phyloP scores from a whole-genome alignment of 2,888 invertebrate species.

The Branchellion lobata region DNA sequence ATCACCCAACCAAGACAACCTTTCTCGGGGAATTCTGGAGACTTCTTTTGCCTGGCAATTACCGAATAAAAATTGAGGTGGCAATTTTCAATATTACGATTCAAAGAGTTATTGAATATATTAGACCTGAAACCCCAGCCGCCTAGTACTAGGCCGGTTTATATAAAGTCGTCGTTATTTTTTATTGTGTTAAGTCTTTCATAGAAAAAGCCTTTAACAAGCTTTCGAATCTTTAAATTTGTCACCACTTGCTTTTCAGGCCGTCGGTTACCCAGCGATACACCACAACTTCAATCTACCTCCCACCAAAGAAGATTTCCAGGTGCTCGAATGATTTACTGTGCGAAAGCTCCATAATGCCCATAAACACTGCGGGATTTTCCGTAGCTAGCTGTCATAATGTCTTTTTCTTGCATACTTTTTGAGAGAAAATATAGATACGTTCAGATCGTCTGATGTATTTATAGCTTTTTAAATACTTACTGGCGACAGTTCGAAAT shows the following conservation, averaged over 20 bases:
- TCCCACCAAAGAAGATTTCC: conserved; percentile 24
- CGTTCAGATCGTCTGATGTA: too few species aligned
- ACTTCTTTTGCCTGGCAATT: conserved; percentile 81
- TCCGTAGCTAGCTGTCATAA: too few species aligned
- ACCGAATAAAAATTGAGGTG: conserved; percentile 74
- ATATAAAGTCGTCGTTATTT: too few species aligned
- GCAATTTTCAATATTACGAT: not conserved
- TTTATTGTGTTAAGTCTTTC: too few species aligned
- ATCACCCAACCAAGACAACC: conserved; percentile 58
- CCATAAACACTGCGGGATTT: too few species aligned
- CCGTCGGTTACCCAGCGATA: not conserved
- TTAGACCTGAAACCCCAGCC: not conserved
- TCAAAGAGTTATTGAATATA: not conserved
- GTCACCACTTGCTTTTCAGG: not conserved
- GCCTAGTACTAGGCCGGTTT: too few species aligned
- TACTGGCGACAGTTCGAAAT: too few species aligned
- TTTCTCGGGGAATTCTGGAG: conserved; percentile 85
- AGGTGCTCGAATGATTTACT: not conserved
- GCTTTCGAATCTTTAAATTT: not conserved
- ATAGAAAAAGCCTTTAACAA: too few species aligned
- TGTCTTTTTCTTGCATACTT: too few species aligned
- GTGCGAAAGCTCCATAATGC: too few species aligned
- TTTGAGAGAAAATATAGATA: too few species aligned
- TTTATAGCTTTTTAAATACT: too few species aligned
- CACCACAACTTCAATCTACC: conserved; percentile 24